Evolutionary conservation across 2,113 vertebrate genomes (phyloP).

Genomic region (Pygoscelis adeliae): DNA sequence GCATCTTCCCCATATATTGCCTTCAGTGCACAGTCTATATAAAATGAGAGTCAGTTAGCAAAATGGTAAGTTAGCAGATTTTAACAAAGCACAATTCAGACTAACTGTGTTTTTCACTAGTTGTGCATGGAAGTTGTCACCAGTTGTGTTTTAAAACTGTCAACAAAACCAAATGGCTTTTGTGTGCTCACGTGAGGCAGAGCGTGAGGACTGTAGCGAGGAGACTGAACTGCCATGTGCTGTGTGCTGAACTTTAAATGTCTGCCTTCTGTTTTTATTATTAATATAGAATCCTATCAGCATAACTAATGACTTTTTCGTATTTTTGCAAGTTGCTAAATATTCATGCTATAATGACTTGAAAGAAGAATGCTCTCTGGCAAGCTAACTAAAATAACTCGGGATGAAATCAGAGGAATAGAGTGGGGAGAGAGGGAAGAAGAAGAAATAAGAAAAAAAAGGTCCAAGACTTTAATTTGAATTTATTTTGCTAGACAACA

Average conservation of each 20-base stretch:
- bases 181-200: not conserved
- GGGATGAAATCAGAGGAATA: not conserved
- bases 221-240: not conserved
- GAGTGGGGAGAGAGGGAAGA: not conserved
- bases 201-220: not conserved
- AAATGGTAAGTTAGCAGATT: not conserved
- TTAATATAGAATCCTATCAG: not conserved
- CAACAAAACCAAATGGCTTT: not conserved
- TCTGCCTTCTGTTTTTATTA: not conserved
- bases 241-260: not conserved
- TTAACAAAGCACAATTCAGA: not conserved
- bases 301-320: not conserved
- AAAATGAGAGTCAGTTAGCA: not conserved
- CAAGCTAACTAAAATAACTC: not conserved
- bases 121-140: not conserved
- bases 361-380: not conserved
- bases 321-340: not conserved
- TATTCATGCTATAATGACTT: slow-evolving; percentile 1
- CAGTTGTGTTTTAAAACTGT: not conserved
- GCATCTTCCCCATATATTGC: not conserved
- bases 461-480: not conserved
- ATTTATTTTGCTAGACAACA: slow-evolving; percentile 16
- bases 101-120: not conserved
- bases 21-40: not conserved
- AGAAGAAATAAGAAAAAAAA: not conserved